Evolutionary conservation across 2,113 vertebrate genomes (phyloP).

Genomic region (Etia nguti): DNA sequence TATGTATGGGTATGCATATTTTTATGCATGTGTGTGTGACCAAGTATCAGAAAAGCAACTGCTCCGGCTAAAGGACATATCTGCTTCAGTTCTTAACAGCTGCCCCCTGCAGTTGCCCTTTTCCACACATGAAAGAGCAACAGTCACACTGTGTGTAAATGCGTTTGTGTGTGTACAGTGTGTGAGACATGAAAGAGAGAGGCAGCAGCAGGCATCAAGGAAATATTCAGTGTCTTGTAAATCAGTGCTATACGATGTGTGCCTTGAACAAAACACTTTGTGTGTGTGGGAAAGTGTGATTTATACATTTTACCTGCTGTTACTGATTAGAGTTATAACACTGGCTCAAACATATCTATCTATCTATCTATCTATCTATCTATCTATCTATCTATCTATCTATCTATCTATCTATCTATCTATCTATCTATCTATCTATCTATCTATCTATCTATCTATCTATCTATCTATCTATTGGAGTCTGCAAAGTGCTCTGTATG

Average conservation of each 20-base stretch:
- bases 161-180: slow-evolving; percentile 23
- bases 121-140: slow-evolving; percentile 84
- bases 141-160: slow-evolving; percentile 54
- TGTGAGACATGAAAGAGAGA: slow-evolving; percentile 59
- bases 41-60: slow-evolving; percentile 39
- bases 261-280: slow-evolving; percentile 72
- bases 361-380: not conserved
- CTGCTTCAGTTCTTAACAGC: slow-evolving; percentile 80
- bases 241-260: slow-evolving; percentile 74
- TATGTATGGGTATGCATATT: not conserved
- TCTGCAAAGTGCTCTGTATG: not conserved
- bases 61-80: slow-evolving; percentile 50
- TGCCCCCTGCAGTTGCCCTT: slow-evolving; percentile 84
- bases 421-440: not conserved
- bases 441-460: no score
- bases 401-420: no score
- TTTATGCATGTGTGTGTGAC: not conserved
- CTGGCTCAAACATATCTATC: not conserved
- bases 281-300: slow-evolving; percentile 5
- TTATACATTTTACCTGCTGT: not conserved
- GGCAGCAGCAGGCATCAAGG: slow-evolving; percentile 79
- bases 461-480: not conserved
- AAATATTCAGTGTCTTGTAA: slow-evolving; percentile 80
- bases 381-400: not conserved
- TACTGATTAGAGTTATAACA: not conserved